These are phyloP conservation scores for Podarcis raffonei DNA, from an alignment of 2,113 vertebrate genomes.

Conservation along the genomic window DNA sequence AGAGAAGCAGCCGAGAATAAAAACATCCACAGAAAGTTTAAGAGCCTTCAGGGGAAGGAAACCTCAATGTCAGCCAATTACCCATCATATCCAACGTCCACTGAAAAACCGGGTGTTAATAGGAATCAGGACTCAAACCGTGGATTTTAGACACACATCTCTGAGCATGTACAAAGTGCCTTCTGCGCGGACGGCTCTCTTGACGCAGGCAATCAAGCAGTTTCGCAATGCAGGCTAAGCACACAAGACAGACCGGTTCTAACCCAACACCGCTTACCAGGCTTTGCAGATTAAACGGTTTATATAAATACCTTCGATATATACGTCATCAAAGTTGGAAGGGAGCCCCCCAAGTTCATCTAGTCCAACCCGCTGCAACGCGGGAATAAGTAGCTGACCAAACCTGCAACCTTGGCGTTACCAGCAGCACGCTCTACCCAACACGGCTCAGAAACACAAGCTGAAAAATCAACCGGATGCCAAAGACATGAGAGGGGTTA, in stretches of 20 bases:
- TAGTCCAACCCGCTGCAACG: neutral
- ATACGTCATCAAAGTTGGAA: too few relatives aligned
- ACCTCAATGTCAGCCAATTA: neutral
- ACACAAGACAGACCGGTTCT: neutral
- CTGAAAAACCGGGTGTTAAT: too few relatives aligned
- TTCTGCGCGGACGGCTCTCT: rapidly evolving
- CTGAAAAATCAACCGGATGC: neutral
- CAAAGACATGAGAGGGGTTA: too few relatives aligned
- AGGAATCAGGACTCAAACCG: too few relatives aligned
- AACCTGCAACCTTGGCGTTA: too few relatives aligned
- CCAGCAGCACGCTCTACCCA: too few relatives aligned
- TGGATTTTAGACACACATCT: neutral
- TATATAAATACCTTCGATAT: too few relatives aligned
- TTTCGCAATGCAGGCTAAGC: neutral
- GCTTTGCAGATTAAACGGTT: neutral
- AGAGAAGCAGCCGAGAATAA: too few relatives aligned
- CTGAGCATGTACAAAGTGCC: too few relatives aligned
- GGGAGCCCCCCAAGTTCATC: neutral
- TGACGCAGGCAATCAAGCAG: too few relatives aligned
- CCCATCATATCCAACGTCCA: too few relatives aligned
- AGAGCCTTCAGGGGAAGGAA: neutral
- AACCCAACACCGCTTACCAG: neutral
- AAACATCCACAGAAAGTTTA: neutral
- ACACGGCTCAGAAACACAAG: neutral
- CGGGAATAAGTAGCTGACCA: neutral